Evolutionary conservation across 2,888 invertebrate genomes (phyloP).

Genomic region (Tubiluchus corallicola): DNA sequence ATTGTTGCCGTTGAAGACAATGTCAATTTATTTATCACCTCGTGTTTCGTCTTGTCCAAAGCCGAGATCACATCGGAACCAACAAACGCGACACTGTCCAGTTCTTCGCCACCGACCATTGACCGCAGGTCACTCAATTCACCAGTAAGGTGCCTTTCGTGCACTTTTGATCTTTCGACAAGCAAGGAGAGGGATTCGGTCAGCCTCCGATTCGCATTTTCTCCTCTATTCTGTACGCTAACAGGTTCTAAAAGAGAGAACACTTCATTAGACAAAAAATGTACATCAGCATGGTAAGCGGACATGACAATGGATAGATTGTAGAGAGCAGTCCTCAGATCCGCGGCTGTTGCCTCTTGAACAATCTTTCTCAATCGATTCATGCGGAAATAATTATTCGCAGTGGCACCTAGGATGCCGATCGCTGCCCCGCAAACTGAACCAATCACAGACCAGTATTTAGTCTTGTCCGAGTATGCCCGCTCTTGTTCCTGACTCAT

Average conservation of each 20-base stretch:
- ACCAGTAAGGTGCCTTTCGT: too few relatives aligned
- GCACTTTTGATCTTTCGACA: too few relatives aligned
- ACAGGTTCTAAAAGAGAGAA: too few relatives aligned
- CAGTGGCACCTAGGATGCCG: conserved; percentile 45
- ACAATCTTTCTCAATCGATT: conserved; percentile 42
- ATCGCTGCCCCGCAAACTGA: conserved; percentile 42
- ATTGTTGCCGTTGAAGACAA: conserved; percentile 22
- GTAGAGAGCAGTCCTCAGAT: conserved; percentile 14
- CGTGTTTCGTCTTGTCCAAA: conserved; percentile 21
- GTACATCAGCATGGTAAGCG: too few relatives aligned
- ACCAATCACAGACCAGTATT: conserved; percentile 60
- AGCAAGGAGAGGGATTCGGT: too few relatives aligned
- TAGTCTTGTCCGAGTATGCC: conserved; percentile 57
- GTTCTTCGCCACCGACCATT: too few relatives aligned
- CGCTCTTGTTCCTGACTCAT: conserved; percentile 65
- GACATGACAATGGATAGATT: too few relatives aligned
- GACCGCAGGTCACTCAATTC: too few relatives aligned
- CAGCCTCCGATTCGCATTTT: too few relatives aligned
- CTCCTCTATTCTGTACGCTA: too few relatives aligned
- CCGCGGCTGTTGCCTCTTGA: conserved; percentile 26
- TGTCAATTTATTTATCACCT: conserved; percentile 25
- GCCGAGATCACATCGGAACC: conserved; percentile 22
- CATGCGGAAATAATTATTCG: conserved; percentile 46
- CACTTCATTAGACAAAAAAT: too few relatives aligned
- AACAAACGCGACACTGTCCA: conserved; percentile 19